Percentiles rank a stretch among this genome's conserved stretches.
These are phyloP conservation scores for Zaprionus davidi DNA, from an alignment of 1,140 invertebrate genomes.

Conservation along the genomic window DNA sequence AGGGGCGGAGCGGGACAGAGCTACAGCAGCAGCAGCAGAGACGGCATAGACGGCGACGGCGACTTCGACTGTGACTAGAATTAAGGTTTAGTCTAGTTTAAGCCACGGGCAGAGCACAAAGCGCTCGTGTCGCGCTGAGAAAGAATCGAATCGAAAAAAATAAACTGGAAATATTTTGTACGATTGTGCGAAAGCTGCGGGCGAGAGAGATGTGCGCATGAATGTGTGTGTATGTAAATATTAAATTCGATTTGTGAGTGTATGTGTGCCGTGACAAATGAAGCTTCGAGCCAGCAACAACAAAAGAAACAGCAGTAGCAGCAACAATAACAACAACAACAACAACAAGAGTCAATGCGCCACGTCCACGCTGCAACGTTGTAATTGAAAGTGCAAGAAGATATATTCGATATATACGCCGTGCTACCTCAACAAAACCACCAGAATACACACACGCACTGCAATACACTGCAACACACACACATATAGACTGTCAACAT, in stretches of 20 bases:
- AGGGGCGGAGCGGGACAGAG: slow-evolving; percentile 39
- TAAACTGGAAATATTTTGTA: slow-evolving; percentile 32
- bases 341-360: slow-evolving; percentile 29
- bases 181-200: slow-evolving; percentile 15
- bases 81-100: slow-evolving; percentile 79
- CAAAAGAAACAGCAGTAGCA: neutral
- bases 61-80: slow-evolving; percentile 51
- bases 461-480: neutral
- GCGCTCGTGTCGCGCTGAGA: slow-evolving; percentile 15
- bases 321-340: neutral
- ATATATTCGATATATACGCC: slow-evolving; percentile 19
- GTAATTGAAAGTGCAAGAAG: slow-evolving; percentile 35
- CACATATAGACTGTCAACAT: slow-evolving; percentile 41
- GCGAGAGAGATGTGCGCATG: slow-evolving; percentile 35
- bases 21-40: neutral
- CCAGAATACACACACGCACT: neutral
- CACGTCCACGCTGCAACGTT: slow-evolving; percentile 56
- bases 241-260: slow-evolving; percentile 5
- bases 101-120: slow-evolving; percentile 60
- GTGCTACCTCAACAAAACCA: slow-evolving; percentile 63
- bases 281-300: slow-evolving; percentile 18
- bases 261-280: slow-evolving; percentile 14
- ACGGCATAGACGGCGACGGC: slow-evolving; percentile 5
- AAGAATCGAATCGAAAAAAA: slow-evolving; percentile 19
- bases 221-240: slow-evolving; percentile 31